A percentile compares a stretch with the other conserved stretches of the same genome.
Evolutionary conservation across 2,888 invertebrate genomes (phyloP).

Genomic region (Boloria euphrosyne): DNA sequence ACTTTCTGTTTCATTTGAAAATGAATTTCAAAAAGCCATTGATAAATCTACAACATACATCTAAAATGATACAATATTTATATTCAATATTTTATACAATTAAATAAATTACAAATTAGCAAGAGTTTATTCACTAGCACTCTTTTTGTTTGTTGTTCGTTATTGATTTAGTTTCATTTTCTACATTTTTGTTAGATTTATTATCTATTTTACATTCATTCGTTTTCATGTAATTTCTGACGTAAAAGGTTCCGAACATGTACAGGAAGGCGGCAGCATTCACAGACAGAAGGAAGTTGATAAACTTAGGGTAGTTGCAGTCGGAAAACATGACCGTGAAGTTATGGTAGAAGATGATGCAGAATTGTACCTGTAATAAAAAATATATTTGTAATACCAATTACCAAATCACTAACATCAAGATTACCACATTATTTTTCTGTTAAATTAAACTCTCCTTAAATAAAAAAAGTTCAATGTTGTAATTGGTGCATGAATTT

Average conservation of each 20-base stretch:
- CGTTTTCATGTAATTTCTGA: slow-evolving; percentile 51
- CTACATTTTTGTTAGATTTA: background rate
- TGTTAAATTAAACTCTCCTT: no score
- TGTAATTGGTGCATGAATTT: no score
- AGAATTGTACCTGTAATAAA: slow-evolving; percentile 85
- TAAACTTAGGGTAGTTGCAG: slow-evolving; percentile 87
- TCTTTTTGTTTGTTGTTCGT: slow-evolving; percentile 61
- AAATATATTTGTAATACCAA: no score
- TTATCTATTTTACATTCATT: slow-evolving; percentile 3
- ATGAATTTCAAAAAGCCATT: no score
- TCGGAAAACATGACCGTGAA: slow-evolving; percentile 84
- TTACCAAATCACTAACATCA: background rate
- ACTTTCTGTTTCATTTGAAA: no score
- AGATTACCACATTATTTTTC: no score
- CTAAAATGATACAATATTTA: background rate
- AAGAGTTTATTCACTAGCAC: slow-evolving; percentile 53
- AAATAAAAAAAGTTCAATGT: no score
- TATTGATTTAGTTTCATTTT: slow-evolving; percentile 34
- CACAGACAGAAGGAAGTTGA: slow-evolving; percentile 85
- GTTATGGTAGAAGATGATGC: slow-evolving; percentile 88
- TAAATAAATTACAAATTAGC: slow-evolving; percentile 35
- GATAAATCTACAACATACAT: background rate
- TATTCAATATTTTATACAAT: background rate
- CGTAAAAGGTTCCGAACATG: slow-evolving; percentile 90
- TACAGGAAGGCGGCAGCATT: slow-evolving; percentile 89